Evolutionary conservation across 1,140 invertebrate species (phyloP).

Genomic region (Drosophila nebulosa): DNA sequence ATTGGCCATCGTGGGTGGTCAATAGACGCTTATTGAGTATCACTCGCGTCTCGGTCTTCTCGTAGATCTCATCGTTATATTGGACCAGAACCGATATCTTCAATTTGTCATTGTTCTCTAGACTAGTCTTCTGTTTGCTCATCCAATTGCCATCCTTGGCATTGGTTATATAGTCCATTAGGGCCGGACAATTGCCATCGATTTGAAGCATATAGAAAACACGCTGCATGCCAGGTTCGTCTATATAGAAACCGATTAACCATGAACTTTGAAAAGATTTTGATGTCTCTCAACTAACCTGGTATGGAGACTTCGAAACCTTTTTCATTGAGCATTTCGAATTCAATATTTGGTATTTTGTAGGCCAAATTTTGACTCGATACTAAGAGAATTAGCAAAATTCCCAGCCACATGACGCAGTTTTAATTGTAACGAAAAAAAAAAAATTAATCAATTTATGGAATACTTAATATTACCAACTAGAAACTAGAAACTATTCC

Average conservation of each 20-base stretch:
- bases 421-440: slow-evolving; percentile 13
- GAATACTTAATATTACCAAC: slow-evolving; percentile 11
- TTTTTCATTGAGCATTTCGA: slow-evolving; percentile 38
- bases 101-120: slow-evolving; percentile 60
- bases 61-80: slow-evolving; percentile 52
- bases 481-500: slow-evolving; percentile 17
- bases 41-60: slow-evolving; percentile 55
- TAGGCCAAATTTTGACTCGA: slow-evolving; percentile 15
- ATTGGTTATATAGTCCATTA: slow-evolving; percentile 61
- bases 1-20: slow-evolving; percentile 26
- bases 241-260: slow-evolving; percentile 11
- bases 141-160: slow-evolving; percentile 45
- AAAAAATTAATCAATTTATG: slow-evolving; percentile 6
- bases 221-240: slow-evolving; percentile 52
- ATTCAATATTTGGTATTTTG: slow-evolving; percentile 46
- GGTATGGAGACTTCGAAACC: slow-evolving; percentile 68
- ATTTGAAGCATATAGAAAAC: slow-evolving; percentile 62
- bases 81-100: slow-evolving; percentile 54
- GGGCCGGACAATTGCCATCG: slow-evolving; percentile 47
- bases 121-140: slow-evolving; percentile 27
- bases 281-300: slow-evolving; percentile 22
- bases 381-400: not conserved
- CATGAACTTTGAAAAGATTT: not conserved
- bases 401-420: slow-evolving; percentile 50
- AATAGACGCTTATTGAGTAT: slow-evolving; percentile 48